phyloP scores from a whole-genome alignment of 92 coral and sea anemone species.

The Porites lobata region DNA sequence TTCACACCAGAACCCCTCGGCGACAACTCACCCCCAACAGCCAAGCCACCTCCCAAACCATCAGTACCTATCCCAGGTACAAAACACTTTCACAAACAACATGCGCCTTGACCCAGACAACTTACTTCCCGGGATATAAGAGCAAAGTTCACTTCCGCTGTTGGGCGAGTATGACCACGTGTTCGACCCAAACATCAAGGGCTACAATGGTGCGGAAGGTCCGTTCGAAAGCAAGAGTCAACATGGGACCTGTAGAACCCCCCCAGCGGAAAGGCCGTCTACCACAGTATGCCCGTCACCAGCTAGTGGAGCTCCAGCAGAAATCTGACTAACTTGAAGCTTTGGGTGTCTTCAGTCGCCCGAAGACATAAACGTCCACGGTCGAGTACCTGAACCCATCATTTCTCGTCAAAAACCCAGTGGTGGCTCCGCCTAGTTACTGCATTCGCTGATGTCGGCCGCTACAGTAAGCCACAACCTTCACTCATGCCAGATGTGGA shows the following conservation, averaged over 20 bases:
- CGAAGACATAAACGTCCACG: conserved; percentile 45
- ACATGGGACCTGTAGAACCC: conserved; percentile 82
- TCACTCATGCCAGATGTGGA: too few relatives aligned
- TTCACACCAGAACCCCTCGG: conserved; percentile 28
- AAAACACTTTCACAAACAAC: too few relatives aligned
- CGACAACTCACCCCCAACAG: neutral
- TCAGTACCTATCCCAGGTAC: neutral
- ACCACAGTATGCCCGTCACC: conserved; percentile 52
- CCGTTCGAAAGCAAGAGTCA: conserved; percentile 73
- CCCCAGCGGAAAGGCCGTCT: conserved; percentile 66
- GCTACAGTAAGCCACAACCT: neutral
- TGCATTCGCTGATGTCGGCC: too few relatives aligned
- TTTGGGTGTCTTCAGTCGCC: conserved; percentile 50
- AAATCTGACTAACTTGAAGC: conserved; percentile 56
- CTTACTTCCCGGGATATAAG: conserved; percentile 8
- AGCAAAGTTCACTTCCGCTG: conserved; percentile 16
- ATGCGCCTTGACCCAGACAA: conserved; percentile 65
- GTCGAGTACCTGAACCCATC: conserved; percentile 63
- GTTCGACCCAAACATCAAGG: conserved; percentile 43
- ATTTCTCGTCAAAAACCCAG: conserved; percentile 46
- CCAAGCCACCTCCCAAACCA: neutral
- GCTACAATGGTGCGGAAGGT: conserved; percentile 68
- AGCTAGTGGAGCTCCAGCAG: conserved; percentile 47
- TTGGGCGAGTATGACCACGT: conserved; percentile 39
- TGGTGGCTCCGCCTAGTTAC: too few relatives aligned